Evolutionary conservation across 2,888 invertebrate genomes (phyloP).

Genomic region (Drosophila nr. medialis): DNA sequence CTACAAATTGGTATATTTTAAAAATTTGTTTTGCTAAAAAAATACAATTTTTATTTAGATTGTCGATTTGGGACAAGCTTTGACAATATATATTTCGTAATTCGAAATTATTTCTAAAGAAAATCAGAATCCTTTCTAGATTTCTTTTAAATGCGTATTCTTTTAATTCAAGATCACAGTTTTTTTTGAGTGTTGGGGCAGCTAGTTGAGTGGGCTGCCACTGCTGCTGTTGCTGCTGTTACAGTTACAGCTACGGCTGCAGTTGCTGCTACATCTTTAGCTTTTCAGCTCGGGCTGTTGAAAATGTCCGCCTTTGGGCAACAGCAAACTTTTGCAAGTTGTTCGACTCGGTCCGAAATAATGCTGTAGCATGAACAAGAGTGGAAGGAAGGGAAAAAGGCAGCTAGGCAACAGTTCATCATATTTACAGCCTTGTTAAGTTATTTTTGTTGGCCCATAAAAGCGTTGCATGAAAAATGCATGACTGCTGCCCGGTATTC

Average conservation of each 20-base stretch:
- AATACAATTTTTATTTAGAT: background rate
- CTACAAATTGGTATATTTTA: background rate
- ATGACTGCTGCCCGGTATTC: constrained; percentile 41
- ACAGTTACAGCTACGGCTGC: constrained; percentile 24
- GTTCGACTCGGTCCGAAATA: constrained; percentile 57
- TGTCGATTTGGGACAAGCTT: background rate
- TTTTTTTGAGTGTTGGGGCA: constrained; percentile 4
- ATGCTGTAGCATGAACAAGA: constrained; percentile 9
- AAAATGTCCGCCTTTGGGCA: constrained; percentile 63
- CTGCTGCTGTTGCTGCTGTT: constrained; percentile 25
- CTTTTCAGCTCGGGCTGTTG: constrained; percentile 48
- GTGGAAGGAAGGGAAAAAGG: constrained; percentile 15
- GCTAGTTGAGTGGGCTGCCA: constrained; percentile 14
- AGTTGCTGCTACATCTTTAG: constrained; percentile 15
- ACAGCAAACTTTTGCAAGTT: constrained; percentile 71
- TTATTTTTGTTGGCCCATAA: constrained; percentile 68
- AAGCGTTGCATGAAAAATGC: constrained; percentile 72
- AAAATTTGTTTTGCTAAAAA: background rate
- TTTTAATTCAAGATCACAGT: background rate
- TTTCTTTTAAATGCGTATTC: background rate
- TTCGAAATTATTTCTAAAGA: background rate
- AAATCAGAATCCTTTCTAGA: background rate
- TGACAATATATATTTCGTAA: background rate
- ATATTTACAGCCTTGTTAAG: constrained; percentile 76
- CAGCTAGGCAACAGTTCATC: constrained; percentile 67